A percentile compares a stretch with the other conserved stretches of the same genome.
Evolutionary conservation across 2,888 invertebrate genomes (phyloP).

Genomic region (Nasonovia ribisnigri): DNA sequence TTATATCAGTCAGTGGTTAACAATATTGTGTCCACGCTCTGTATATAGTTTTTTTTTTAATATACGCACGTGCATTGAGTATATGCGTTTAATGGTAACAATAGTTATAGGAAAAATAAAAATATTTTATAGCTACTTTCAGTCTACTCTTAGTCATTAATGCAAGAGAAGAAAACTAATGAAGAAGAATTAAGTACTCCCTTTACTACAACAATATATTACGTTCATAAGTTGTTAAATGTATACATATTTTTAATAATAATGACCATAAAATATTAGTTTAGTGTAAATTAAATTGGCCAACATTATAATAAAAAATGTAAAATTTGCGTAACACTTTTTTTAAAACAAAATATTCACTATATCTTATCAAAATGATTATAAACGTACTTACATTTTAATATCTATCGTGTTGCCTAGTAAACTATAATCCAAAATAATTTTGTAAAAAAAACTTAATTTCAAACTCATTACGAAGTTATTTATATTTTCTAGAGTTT

Average conservation of each 20-base stretch:
- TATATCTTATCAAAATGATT: not conserved
- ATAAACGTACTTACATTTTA: not conserved
- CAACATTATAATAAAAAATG: not conserved
- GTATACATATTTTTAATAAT: not conserved
- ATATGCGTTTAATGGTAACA: not conserved
- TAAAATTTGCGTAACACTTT: not conserved
- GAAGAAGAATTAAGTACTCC: not conserved
- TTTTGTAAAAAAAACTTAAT: not conserved
- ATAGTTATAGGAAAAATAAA: not conserved
- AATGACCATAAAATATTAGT: not conserved
- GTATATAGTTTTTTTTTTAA: too few relatives aligned
- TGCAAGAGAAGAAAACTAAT: not conserved
- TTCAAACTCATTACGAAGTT: not conserved
- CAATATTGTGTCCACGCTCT: too few relatives aligned
- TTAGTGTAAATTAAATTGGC: not conserved
- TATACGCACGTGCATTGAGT: too few relatives aligned
- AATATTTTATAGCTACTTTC: not conserved
- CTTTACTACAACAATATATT: not conserved
- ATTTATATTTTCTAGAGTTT: not conserved
- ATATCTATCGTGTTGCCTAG: not conserved
- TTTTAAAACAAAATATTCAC: not conserved
- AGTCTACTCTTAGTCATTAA: not conserved
- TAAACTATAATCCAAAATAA: not conserved
- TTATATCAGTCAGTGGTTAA: too few relatives aligned
- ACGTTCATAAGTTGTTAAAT: not conserved